phyloP scores from a whole-genome alignment of 2,797 vertebrate genomes.

The Australoheros facetus region DNA sequence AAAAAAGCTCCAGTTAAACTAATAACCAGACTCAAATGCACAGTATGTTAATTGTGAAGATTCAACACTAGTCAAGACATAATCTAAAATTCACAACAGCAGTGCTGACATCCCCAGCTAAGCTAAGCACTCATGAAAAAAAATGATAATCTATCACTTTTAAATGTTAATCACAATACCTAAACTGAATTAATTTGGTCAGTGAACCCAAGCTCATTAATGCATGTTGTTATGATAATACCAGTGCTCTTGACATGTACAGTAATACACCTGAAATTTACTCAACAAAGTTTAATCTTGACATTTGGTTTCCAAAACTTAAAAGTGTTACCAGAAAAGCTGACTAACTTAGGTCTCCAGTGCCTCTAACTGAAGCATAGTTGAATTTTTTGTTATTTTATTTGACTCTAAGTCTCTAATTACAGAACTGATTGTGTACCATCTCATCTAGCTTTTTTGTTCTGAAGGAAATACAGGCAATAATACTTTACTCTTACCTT shows the following conservation, averaged over 20 bases:
- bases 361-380: neutral
- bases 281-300: constrained; percentile 1
- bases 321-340: neutral
- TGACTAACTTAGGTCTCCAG: neutral
- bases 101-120: neutral
- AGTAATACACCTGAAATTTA: constrained; percentile 10
- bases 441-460: neutral
- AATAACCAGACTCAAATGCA: neutral
- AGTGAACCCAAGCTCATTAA: neutral
- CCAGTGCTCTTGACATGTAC: neutral
- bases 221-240: neutral
- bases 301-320: constrained; percentile 1
- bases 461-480: neutral
- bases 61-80: neutral
- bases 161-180: neutral
- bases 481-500: constrained; percentile 84
- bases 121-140: constrained; percentile 8
- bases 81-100: constrained; percentile 3
- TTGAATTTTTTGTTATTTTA: neutral
- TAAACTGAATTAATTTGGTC: neutral
- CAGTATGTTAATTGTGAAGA: neutral
- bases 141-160: constrained; percentile 1
- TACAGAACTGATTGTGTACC: neutral
- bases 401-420: neutral
- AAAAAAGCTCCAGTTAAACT: neutral